These are phyloP conservation scores for Euglossa dilemma DNA, from an alignment of 1,140 invertebrate genomes.

Conservation along the genomic window DNA sequence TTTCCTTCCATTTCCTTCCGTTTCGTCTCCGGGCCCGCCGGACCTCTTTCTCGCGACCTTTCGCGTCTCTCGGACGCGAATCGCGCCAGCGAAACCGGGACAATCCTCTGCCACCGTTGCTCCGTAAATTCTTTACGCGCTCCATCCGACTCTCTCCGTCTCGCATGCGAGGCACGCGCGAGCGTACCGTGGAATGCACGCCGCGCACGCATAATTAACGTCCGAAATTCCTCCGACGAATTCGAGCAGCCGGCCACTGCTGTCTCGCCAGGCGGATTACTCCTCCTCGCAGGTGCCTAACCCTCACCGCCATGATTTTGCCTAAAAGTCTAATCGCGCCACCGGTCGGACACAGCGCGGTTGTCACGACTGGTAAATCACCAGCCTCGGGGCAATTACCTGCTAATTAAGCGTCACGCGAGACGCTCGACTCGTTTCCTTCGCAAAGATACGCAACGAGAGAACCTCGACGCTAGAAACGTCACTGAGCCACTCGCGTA, in stretches of 20 bases:
- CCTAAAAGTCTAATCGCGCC: constrained; percentile 54
- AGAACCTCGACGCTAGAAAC: background rate
- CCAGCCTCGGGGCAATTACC: constrained; percentile 55
- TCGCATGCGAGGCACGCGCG: constrained; percentile 55
- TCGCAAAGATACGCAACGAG: constrained; percentile 22
- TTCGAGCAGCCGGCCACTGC: background rate
- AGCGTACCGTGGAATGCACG: constrained; percentile 47
- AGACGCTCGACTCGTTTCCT: constrained; percentile 43
- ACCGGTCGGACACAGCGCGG: background rate
- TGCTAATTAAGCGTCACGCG: constrained; percentile 62
- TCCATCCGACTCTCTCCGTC: constrained; percentile 41
- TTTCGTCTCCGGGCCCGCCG: no score
- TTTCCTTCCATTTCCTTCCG: no score
- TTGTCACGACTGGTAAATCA: constrained; percentile 53
- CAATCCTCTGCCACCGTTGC: constrained; percentile 26
- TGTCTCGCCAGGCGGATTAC: background rate
- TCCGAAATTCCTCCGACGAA: constrained; percentile 41
- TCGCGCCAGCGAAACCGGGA: constrained; percentile 21
- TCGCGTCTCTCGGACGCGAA: background rate
- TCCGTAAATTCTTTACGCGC: constrained; percentile 53
- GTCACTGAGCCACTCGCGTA: constrained; percentile 52
- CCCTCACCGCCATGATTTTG: constrained; percentile 9
- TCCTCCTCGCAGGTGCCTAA: background rate
- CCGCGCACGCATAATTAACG: constrained; percentile 51
- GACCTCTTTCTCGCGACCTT: background rate